Base-by-base conservation (phyloP, 2,113 vertebrate genomes). In the Loxodonta africana region DNA sequence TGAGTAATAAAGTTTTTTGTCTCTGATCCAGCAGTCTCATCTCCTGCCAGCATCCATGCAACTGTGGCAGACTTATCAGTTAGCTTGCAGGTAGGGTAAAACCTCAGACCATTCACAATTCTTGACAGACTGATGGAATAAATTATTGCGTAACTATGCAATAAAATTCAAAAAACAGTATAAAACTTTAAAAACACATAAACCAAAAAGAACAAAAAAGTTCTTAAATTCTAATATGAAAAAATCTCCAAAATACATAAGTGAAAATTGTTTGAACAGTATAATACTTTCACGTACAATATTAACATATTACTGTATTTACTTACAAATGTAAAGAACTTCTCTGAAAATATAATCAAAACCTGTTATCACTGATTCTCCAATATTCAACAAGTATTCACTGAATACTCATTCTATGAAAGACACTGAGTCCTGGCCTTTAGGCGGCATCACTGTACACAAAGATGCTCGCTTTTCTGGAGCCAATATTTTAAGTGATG, bases 201-300 rank as follows among this genome's bases (percentile, higher is more conserved):
- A 63, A 23, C 6, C 30, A 25, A 51, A 25, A 73, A 83, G 23
- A 76, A 65, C 17, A 74, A 76, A 81, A 53, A 73, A 48, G 8
- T 57, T 69, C 8, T 89, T 41, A 76, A 23, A 89, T 37, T 84
- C 26, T 88, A 69, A 78, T 30, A 74, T 41, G 8, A 1, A 44
- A 83, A 28, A 80, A 85, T 67, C 9, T 92, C 21, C 20, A 89
- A 92, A 89, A 90, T 77, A 77, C 18, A 53, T 77, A 83, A 89
- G 51, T 88, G 18, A 57, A 93, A 90, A 86, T 73, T 11, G 21
- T 57, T 46, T 78, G 18, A 69, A 88, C 21, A 88, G 74, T 48
- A 62, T n/a, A 46, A 62, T 74, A 48, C 21, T 94, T 74, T 76
- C 67, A 4, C 71, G 44, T 94, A 87, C 30, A 65, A 83, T 10